phyloP scores from a whole-genome alignment of 1,140 invertebrate species.

The Archegozetes longisetosus region DNA sequence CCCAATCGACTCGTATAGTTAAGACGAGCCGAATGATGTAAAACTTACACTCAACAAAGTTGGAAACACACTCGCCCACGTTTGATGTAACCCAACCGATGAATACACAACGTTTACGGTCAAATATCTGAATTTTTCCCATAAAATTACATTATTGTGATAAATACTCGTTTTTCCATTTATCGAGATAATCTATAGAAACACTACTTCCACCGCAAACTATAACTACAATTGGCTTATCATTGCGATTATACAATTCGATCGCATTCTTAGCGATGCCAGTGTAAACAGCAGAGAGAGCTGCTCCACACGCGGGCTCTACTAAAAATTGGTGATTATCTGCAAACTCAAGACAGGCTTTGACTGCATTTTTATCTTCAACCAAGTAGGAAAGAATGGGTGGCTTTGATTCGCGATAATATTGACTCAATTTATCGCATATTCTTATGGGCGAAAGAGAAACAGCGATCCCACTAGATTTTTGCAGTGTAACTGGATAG shows the following conservation, averaged over 20 bases:
- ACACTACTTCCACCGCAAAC: conserved; percentile 37
- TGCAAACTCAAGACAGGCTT: conserved; percentile 32
- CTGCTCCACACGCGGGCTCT: conserved; percentile 36
- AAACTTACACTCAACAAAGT: too few relatives aligned
- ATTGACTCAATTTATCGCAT: conserved; percentile 27
- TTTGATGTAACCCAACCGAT: too few relatives aligned
- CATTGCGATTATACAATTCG: too few relatives aligned
- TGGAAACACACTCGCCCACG: too few relatives aligned
- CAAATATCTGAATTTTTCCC: too few relatives aligned
- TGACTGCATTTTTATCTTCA: conserved; percentile 33
- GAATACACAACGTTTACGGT: too few relatives aligned
- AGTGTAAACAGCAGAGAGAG: conserved; percentile 32
- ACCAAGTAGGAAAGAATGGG: conserved; percentile 32
- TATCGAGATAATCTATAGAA: conserved; percentile 27
- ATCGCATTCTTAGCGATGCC: too few relatives aligned
- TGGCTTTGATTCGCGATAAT: conserved; percentile 21
- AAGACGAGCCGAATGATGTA: too few relatives aligned
- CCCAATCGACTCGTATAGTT: too few relatives aligned
- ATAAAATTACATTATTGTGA: too few relatives aligned
- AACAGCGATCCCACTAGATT: conserved; percentile 31
- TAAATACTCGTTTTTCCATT: too few relatives aligned
- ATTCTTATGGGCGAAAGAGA: conserved; percentile 31
- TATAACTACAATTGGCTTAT: conserved; percentile 33
- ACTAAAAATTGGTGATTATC: conserved; percentile 34
- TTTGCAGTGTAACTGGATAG: conserved; percentile 24